These are phyloP conservation scores for Smithornis capensis DNA, from an alignment of 2,113 vertebrate genomes.

Conservation along the genomic window DNA sequence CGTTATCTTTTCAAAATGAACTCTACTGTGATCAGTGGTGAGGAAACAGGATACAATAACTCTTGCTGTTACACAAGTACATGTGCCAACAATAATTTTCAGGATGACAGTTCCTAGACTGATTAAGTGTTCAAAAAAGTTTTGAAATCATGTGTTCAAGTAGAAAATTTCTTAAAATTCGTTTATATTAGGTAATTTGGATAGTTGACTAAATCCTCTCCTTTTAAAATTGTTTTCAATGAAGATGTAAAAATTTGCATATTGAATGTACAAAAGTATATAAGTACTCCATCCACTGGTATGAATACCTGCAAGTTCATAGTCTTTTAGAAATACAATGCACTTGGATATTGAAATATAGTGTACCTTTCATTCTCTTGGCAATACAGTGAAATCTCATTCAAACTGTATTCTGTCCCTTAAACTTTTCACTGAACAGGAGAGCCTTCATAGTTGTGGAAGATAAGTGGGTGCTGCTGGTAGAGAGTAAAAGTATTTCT, in stretches of 20 bases:
- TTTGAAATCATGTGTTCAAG: not conserved
- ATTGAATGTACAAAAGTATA: not conserved
- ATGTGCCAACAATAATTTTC: not conserved
- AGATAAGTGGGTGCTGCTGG: not conserved
- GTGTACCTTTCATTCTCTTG: not conserved
- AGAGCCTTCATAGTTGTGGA: not conserved
- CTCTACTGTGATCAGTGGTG: not conserved
- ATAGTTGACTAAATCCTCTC: not conserved
- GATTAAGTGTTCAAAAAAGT: not conserved
- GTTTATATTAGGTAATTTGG: not conserved
- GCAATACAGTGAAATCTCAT: not conserved
- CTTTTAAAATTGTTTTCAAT: not conserved
- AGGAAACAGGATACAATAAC: not conserved
- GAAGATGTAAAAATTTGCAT: not conserved
- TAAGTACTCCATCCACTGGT: accelerated
- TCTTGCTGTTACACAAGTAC: not conserved
- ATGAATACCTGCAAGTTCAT: not conserved
- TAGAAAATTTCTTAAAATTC: not conserved
- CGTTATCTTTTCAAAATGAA: not conserved
- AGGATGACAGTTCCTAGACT: not conserved
- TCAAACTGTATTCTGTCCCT: not conserved
- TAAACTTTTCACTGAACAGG: not conserved
- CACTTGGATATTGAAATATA: not conserved
- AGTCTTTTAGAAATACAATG: not conserved
- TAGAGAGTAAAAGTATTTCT: not conserved